A percentile compares a stretch with the other conserved stretches of the same genome.
Conservation (phyloP, 2,888 invertebrate species). For the Torymus texanus region DNA sequence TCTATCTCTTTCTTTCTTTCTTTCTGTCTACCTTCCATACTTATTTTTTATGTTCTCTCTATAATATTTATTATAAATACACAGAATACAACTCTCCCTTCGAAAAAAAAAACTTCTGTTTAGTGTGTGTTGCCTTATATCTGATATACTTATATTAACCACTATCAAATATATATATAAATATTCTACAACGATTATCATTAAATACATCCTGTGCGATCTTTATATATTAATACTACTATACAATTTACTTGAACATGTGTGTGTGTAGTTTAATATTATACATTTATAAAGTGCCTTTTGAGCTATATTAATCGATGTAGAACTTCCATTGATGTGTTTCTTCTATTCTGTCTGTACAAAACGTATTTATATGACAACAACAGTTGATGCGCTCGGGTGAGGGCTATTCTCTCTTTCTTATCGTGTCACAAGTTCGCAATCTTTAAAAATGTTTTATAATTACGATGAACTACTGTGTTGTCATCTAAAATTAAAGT, state of each 20-base stretch:
- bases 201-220: conserved; percentile 22
- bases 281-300: conserved; percentile 39
- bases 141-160: conserved; percentile 16
- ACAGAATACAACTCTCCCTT: conserved; percentile 40
- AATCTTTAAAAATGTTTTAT: not conserved
- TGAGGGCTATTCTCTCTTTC: conserved; percentile 10
- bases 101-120: conserved; percentile 16
- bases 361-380: conserved; percentile 42
- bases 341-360: conserved; percentile 44
- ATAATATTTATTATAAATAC: conserved; percentile 25
- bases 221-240: conserved; percentile 18
- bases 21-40: not conserved
- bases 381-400: conserved; percentile 33
- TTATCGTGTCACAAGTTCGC: not conserved
- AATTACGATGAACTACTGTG: not conserved
- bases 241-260: conserved; percentile 26
- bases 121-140: conserved; percentile 24
- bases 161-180: not conserved
- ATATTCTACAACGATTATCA: conserved; percentile 34
- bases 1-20: too few species aligned
- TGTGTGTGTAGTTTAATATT: conserved; percentile 47
- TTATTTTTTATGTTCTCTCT: not conserved
- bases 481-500: not conserved
- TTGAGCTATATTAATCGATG: conserved; percentile 46
- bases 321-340: conserved; percentile 54